A percentile compares a stretch with the other conserved stretches of the same genome.
phyloP scores from a whole-genome alignment of 2,113 vertebrate genomes.

The Lutjanus erythropterus region DNA sequence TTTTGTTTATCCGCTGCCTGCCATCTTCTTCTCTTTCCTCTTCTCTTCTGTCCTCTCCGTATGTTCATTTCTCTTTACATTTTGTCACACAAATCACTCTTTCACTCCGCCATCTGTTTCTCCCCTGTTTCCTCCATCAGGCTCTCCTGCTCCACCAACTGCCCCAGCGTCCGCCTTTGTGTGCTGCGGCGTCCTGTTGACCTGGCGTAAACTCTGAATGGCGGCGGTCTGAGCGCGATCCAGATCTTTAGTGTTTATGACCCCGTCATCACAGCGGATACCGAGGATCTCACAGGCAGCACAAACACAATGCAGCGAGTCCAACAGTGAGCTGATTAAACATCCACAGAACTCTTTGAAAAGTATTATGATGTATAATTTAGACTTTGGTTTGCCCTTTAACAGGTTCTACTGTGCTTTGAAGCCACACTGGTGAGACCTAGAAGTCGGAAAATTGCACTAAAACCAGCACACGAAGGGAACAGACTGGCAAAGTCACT shows the following conservation, averaged over 20 bases:
- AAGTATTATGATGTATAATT: slow-evolving; percentile 6
- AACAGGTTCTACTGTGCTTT: slow-evolving; percentile 6
- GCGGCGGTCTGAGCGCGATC: background rate
- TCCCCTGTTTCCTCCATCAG: background rate
- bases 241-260: background rate
- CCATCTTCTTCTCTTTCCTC: background rate
- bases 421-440: background rate
- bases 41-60: slow-evolving; percentile 6
- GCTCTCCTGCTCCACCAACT: background rate
- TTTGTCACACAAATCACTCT: slow-evolving; percentile 52
- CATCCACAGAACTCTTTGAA: background rate
- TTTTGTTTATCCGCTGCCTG: background rate
- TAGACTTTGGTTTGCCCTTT: slow-evolving; percentile 2
- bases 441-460: background rate
- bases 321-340: background rate
- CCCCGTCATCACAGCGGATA: background rate
- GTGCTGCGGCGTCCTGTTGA: background rate
- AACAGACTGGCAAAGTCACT: background rate
- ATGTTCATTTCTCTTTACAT: slow-evolving; percentile 60
- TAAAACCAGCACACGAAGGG: background rate
- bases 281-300: background rate
- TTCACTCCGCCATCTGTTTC: slow-evolving; percentile 58
- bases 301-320: background rate
- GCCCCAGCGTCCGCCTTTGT: slow-evolving; percentile 6
- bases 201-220: background rate